These are phyloP conservation scores for Delphinapterus leucas DNA, from an alignment of 2,113 vertebrate species.

Conservation along the genomic window DNA sequence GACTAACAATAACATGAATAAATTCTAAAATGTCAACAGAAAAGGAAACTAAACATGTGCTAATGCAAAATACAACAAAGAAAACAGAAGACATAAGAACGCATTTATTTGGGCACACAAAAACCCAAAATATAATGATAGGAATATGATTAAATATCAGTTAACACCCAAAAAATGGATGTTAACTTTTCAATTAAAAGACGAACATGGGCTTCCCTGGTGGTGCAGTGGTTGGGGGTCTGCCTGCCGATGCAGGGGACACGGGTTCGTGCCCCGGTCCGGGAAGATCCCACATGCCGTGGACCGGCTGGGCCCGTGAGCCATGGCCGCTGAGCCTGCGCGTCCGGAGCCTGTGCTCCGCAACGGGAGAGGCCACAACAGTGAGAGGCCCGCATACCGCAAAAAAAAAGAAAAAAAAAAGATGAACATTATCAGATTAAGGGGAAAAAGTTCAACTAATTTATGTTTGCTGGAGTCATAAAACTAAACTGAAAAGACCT, in stretches of 20 bases:
- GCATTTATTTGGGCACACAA: neutral
- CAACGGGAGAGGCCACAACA: no score
- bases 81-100: neutral
- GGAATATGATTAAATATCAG: neutral
- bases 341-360: no score
- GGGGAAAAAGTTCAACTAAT: neutral
- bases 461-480: neutral
- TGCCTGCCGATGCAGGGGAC: no score
- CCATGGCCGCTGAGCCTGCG: no score
- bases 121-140: neutral
- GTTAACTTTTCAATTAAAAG: neutral
- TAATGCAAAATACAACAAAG: neutral
- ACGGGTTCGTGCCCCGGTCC: fast-evolving
- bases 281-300: no score
- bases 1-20: neutral
- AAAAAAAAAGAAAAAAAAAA: neutral
- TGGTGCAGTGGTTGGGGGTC: no score
- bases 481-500: neutral
- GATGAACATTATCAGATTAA: neutral
- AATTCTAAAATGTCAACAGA: neutral
- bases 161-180: neutral
- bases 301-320: no score
- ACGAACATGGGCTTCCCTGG: neutral
- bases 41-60: neutral
- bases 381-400: no score